A percentile compares a stretch with the other conserved stretches of the same genome.
phyloP scores from a whole-genome alignment of 2,888 invertebrate species.

The Diachrysia chrysitis region DNA sequence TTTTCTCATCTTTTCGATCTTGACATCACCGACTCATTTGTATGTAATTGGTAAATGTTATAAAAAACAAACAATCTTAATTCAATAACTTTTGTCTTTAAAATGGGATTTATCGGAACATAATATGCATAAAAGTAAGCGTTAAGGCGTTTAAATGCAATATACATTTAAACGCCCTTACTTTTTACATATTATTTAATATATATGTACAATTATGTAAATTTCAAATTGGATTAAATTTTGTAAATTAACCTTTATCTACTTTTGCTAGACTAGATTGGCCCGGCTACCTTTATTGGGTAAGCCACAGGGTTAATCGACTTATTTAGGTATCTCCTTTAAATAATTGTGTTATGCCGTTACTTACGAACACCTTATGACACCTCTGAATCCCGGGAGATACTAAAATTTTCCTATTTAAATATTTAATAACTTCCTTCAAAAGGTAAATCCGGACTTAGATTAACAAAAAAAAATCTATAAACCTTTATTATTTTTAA shows the following conservation, averaged over 20 bases:
- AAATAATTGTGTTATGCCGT: constrained; percentile 35
- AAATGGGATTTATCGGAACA: neutral
- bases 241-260: constrained; percentile 17
- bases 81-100: no score
- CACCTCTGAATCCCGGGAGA: constrained; percentile 24
- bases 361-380: constrained; percentile 27
- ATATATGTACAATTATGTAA: constrained; percentile 9
- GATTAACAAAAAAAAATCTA: constrained; percentile 25
- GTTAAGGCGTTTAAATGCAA: no score
- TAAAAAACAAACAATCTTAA: no score
- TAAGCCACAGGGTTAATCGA: constrained; percentile 24
- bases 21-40: no score
- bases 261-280: constrained; percentile 3
- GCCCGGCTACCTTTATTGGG: constrained; percentile 27
- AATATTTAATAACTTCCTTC: constrained; percentile 5
- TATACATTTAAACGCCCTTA: neutral
- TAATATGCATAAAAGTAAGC: no score
- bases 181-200: neutral
- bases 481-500: constrained; percentile 13
- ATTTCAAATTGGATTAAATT: constrained; percentile 25
- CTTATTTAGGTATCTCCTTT: constrained; percentile 26
- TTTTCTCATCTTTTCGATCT: no score
- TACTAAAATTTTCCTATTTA: neutral
- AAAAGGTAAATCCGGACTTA: constrained; percentile 32
- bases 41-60: no score